A percentile compares a stretch with the other conserved stretches of the same genome.
These are phyloP conservation scores for Trachymyrmex cornetzi DNA, from an alignment of 1,140 invertebrate species.

Conservation along the genomic window DNA sequence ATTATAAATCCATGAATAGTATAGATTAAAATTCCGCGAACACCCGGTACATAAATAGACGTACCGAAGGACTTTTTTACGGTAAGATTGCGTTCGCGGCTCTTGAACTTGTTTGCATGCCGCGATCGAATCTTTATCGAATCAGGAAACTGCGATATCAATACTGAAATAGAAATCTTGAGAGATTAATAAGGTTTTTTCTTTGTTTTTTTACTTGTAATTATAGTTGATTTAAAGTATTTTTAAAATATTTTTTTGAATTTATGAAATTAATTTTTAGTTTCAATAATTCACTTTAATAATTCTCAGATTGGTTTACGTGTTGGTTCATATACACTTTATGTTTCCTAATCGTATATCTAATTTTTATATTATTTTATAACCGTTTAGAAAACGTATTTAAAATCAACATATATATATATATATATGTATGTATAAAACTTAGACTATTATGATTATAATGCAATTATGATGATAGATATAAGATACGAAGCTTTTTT, in stretches of 20 bases:
- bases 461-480: background rate
- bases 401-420: no score
- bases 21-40: conserved; percentile 14
- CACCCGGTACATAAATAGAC: conserved; percentile 60
- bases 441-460: background rate
- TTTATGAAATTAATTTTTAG: background rate
- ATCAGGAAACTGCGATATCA: conserved; percentile 3
- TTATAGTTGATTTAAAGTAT: background rate
- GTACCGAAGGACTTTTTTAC: conserved; percentile 73
- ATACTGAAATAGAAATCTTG: conserved; percentile 5
- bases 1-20: background rate
- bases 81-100: conserved; percentile 41
- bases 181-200: background rate
- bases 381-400: no score
- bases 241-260: background rate
- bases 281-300: background rate
- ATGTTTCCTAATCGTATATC: no score
- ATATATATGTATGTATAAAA: no score
- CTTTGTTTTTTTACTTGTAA: background rate
- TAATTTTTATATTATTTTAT: no score
- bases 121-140: conserved; percentile 64
- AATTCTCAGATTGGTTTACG: background rate
- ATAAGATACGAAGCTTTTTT: background rate
- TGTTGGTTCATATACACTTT: no score
- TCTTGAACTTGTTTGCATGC: conserved; percentile 74